phyloP scores from a whole-genome alignment of 2,888 invertebrate species.

The Omphaloscelis lunosa region DNA sequence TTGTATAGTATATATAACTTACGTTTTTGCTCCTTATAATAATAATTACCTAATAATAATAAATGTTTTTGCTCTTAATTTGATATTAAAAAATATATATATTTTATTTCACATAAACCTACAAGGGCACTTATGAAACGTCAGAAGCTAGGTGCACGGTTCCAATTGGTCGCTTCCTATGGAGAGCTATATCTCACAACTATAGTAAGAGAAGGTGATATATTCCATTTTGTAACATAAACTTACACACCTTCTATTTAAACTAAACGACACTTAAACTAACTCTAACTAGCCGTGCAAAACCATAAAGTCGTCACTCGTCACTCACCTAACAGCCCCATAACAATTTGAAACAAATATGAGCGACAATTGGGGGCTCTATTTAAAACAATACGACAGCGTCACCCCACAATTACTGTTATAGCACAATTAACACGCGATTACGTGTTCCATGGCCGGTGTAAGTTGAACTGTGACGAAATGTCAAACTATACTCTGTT shows the following conservation, averaged over 20 bases:
- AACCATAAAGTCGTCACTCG: constrained; percentile 17
- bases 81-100: no score
- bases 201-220: neutral
- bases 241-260: neutral
- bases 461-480: neutral
- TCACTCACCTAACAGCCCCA: constrained; percentile 20
- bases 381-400: constrained; percentile 63
- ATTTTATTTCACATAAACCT: no score
- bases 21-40: no score
- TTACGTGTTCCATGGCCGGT: constrained; percentile 34
- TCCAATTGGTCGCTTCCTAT: no score
- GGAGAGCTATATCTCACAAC: no score
- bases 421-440: constrained; percentile 60
- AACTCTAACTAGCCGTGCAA: constrained; percentile 33
- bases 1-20: no score
- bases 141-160: no score
- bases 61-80: no score
- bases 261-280: constrained; percentile 18
- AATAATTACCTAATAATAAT: no score
- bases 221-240: constrained; percentile 30
- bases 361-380: constrained; percentile 31
- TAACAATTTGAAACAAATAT: constrained; percentile 56
- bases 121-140: no score
- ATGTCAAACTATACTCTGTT: neutral
- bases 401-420: constrained; percentile 58